These are phyloP conservation scores for Philypnodon macrostomus DNA, from an alignment of 2,797 vertebrate genomes.

Conservation along the genomic window DNA sequence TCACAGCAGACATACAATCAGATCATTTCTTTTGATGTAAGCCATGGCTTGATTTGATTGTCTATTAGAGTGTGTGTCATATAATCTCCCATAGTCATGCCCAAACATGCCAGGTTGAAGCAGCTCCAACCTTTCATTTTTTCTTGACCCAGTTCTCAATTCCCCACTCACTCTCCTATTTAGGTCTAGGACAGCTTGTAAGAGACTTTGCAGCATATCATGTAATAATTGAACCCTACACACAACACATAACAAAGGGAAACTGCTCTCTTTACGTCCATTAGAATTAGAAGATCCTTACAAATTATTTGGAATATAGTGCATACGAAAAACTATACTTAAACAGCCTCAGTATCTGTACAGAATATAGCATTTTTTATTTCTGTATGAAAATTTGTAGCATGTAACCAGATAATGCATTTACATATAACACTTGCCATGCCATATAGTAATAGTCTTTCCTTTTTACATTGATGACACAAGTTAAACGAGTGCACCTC, in stretches of 20 bases:
- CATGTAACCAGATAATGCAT: no score
- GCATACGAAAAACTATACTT: no score
- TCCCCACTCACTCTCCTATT: constrained; percentile 56
- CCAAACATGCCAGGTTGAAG: constrained; percentile 29
- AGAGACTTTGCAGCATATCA: constrained; percentile 15
- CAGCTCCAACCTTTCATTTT: constrained; percentile 48
- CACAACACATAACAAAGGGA: constrained; percentile 3
- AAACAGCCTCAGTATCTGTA: no score
- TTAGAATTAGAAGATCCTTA: no score
- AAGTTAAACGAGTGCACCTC: constrained; percentile 20
- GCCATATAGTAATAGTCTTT: not conserved
- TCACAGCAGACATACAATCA: constrained; percentile 6
- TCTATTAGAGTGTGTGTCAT: not conserved
- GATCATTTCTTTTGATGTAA: constrained; percentile 1
- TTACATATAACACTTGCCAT: no score
- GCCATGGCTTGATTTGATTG: not conserved
- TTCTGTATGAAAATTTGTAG: no score
- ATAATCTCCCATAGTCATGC: no score
- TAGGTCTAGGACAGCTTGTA: constrained; percentile 59
- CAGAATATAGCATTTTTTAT: no score
- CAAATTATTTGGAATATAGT: no score
- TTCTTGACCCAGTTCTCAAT: constrained; percentile 68
- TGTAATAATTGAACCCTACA: not conserved
- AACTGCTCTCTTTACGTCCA: no score
- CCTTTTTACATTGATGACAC: constrained; percentile 19